Base-by-base conservation (phyloP, 2,797 vertebrate genomes). In the Brotogeris chrysoptera region DNA sequence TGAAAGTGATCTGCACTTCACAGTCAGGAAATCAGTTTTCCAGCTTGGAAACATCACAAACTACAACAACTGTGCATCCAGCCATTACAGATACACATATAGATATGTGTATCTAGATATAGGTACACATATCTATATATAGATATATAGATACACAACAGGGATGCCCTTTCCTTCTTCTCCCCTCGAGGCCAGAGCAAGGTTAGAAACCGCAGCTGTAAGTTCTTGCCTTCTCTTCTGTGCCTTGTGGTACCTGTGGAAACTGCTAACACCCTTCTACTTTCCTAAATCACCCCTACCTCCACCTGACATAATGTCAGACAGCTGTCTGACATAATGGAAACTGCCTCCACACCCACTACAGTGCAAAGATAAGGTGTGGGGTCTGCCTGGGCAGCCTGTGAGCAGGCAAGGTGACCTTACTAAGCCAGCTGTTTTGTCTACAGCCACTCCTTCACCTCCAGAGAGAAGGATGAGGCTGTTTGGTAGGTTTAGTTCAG, bases 351-450 rank as follows among this genome's bases (percentile, higher is more conserved):
- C n/a, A 16, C 8, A 46, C 0, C 6, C 6, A 36, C n/a, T 16
- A 4, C 23, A 27, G n/a, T 2, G 7, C 61, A 61, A 60, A 68
- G 24, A 10, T 2, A 9, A 55, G 9, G 16, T 21, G 23, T 5
- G 50, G 30, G 10, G 21, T 36, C 24, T 17, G 17, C 5, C 1
- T 74, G 14, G 38, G 7, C 3, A 1, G 9, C 0, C 0, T 10
- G 9, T 21, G 32, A 32, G 49, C 38, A 71, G 20, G 36, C 16
- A 65, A 57, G 13, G n/a, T 0, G 1, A 57, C 30, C 16, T 69
- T 71, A 9, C 38, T 19, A 18, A 32, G 23, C 16, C 5, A 32
- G 10, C 30, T 16, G 4, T 19, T 57, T 49, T 50, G 20, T 16
- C 49, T 65, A 41, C 49, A 61, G 23, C 27, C 41, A 20, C 24